phyloP scores from a whole-genome alignment of 2,797 vertebrate genomes.

The Rhincodon typus region DNA sequence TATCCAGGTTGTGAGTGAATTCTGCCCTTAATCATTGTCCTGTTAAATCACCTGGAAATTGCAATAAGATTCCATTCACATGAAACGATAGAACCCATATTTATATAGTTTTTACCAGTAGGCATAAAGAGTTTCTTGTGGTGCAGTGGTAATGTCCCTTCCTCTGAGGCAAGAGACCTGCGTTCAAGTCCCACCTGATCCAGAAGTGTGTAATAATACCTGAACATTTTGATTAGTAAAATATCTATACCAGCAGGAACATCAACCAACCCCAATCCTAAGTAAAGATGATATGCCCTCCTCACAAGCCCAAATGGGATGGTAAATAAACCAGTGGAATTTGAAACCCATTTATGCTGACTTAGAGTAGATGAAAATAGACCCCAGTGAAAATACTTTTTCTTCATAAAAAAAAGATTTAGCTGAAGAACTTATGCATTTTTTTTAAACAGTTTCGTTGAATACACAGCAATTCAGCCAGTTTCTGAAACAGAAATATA shows the following conservation, averaged over 20 bases:
- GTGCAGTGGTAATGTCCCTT: no score
- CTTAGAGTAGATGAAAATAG: not conserved
- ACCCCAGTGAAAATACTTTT: not conserved
- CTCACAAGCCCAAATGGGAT: not conserved
- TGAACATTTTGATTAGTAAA: no score
- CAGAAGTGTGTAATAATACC: no score
- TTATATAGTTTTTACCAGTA: not conserved
- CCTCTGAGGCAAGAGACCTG: no score
- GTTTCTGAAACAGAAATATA: not conserved
- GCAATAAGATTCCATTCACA: not conserved
- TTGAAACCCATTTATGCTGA: not conserved
- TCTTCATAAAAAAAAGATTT: no score
- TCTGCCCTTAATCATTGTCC: not conserved
- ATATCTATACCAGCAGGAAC: no score
- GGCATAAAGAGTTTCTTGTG: no score
- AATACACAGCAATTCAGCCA: not conserved
- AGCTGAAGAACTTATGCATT: not conserved
- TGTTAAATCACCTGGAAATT: not conserved
- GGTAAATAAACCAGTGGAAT: not conserved
- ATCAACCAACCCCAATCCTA: no score
- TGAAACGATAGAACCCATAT: not conserved
- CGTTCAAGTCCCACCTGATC: no score
- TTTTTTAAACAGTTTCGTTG: not conserved
- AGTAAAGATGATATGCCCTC: no score
- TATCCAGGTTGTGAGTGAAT: not conserved